Evolutionary conservation across 2,797 vertebrate species (phyloP).

Genomic region (Sebastes hopkinsi): DNA sequence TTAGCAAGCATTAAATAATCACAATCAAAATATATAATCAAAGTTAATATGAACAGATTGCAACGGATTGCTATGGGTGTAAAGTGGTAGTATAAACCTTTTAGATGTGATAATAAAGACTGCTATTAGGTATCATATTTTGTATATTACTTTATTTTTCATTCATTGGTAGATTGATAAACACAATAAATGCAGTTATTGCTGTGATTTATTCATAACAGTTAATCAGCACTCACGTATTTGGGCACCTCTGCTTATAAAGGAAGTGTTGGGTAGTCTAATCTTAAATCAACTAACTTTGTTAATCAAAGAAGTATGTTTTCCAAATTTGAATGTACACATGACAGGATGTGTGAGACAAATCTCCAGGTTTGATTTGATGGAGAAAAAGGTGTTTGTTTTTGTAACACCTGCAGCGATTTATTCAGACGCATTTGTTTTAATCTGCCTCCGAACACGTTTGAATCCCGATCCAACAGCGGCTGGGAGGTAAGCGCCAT

Average conservation of each 20-base stretch:
- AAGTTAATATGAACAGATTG: no score
- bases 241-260: background rate
- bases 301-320: background rate
- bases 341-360: background rate
- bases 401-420: conserved; percentile 9
- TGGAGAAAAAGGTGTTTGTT: background rate
- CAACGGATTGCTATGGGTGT: no score
- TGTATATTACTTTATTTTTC: background rate
- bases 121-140: background rate
- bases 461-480: conserved; percentile 36
- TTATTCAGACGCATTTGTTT: conserved; percentile 28
- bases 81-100: no score
- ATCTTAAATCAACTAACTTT: background rate
- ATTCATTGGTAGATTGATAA: background rate
- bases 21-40: no score
- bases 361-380: conserved; percentile 13
- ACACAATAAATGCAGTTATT: background rate
- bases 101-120: background rate
- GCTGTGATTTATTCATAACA: background rate
- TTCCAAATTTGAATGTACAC: background rate
- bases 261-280: background rate
- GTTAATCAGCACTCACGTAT: background rate
- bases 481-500: conserved; percentile 36
- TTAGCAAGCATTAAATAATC: no score
- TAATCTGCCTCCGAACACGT: conserved; percentile 41